A percentile compares a stretch with the other conserved stretches of the same genome.
Evolutionary conservation across 2,888 invertebrate genomes (phyloP).

Genomic region (Kuschelorhynchus macadamiae): DNA sequence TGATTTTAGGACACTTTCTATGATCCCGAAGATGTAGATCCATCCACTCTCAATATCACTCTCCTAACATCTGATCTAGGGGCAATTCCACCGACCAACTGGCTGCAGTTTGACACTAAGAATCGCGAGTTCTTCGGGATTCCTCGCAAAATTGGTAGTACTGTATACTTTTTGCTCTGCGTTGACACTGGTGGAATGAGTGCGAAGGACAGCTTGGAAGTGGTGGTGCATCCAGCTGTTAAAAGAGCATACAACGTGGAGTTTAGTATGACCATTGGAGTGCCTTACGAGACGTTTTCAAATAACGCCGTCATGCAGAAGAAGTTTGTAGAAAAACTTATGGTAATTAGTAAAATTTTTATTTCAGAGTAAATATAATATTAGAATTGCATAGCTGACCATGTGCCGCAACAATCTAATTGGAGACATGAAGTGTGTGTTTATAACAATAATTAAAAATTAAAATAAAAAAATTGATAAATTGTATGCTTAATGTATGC

Average conservation of each 20-base stretch:
- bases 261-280: slow-evolving; percentile 85
- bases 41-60: slow-evolving; percentile 79
- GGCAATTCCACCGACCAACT: slow-evolving; percentile 78
- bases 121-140: slow-evolving; percentile 93
- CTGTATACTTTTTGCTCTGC: slow-evolving; percentile 84
- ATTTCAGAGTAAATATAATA: background rate
- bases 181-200: slow-evolving; percentile 81
- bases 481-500: no score
- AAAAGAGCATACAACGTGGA: slow-evolving; percentile 80
- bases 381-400: background rate
- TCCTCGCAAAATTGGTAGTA: slow-evolving; percentile 78
- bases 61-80: slow-evolving; percentile 81
- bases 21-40: slow-evolving; percentile 88
- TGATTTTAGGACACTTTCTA: slow-evolving; percentile 85
- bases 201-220: slow-evolving; percentile 85
- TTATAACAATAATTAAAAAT: no score
- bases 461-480: no score
- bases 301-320: slow-evolving; percentile 82
- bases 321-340: slow-evolving; percentile 84
- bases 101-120: slow-evolving; percentile 91
- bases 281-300: slow-evolving; percentile 75
- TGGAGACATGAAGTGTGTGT: no score
- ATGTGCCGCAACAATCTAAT: no score
- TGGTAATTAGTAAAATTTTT: slow-evolving; percentile 55
- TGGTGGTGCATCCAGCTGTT: slow-evolving; percentile 79